These are phyloP conservation scores for Diorhabda sublineata DNA, from an alignment of 1,140 invertebrate species.

Conservation along the genomic window DNA sequence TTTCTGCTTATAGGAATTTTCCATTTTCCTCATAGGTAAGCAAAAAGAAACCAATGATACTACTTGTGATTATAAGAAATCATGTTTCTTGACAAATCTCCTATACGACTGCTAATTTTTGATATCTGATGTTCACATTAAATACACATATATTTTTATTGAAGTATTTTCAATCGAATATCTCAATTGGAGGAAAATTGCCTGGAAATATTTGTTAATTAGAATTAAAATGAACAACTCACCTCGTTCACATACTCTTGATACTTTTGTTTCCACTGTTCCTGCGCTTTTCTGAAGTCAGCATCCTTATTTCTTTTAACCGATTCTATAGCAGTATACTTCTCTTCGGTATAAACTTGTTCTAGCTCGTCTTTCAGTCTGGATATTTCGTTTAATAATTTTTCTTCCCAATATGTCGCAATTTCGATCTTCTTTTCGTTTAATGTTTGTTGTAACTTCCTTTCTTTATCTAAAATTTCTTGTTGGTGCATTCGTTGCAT, in stretches of 20 bases:
- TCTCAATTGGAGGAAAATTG: too few species aligned
- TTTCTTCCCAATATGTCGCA: conserved; percentile 54
- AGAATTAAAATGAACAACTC: conserved; percentile 4
- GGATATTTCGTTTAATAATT: conserved; percentile 47
- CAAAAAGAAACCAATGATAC: too few species aligned
- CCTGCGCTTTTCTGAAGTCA: conserved; percentile 50
- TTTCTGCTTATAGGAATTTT: too few species aligned
- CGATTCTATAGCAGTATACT: conserved; percentile 54
- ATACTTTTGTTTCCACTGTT: conserved; percentile 53
- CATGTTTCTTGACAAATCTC: too few species aligned
- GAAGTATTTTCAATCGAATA: too few species aligned
- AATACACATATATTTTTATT: too few species aligned
- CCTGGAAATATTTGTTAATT: too few species aligned
- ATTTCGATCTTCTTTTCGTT: conserved; percentile 56
- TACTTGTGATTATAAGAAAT: too few species aligned
- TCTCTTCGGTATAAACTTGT: conserved; percentile 57
- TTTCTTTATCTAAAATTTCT: conserved; percentile 54
- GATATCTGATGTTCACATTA: too few species aligned
- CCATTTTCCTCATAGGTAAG: too few species aligned
- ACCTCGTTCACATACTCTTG: conserved; percentile 55
- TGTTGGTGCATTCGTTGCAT: conserved; percentile 45
- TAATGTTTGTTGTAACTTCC: conserved; percentile 50
- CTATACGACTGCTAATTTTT: too few species aligned
- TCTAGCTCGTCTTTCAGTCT: conserved; percentile 59
- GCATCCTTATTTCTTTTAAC: conserved; percentile 50